Conservation (phyloP, 2,888 invertebrate genomes). For the Adelognathus sp. region DNA sequence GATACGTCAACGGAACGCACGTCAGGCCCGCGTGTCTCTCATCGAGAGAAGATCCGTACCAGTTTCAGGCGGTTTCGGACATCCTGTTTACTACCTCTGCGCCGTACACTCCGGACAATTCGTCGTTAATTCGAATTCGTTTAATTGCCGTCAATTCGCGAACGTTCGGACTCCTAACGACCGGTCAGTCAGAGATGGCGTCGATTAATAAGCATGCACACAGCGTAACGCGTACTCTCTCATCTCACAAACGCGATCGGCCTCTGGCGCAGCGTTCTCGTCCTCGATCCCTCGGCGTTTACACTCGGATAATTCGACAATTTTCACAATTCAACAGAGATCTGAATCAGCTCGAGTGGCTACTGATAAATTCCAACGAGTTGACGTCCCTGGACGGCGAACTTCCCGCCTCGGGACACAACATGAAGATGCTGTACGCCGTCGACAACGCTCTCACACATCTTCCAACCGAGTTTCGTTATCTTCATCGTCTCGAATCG, state of each 20-base stretch:
- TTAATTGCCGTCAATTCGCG: conserved; percentile 39
- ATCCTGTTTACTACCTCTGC: conserved; percentile 67
- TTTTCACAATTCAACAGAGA: conserved; percentile 82
- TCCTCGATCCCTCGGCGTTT: neutral
- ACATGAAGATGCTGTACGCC: conserved; percentile 87
- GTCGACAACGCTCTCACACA: conserved; percentile 88
- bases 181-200: conserved; percentile 16
- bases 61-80: conserved; percentile 59
- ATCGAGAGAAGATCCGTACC: conserved; percentile 41
- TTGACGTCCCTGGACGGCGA: conserved; percentile 89
- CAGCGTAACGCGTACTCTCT: neutral
- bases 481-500: conserved; percentile 87
- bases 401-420: conserved; percentile 87
- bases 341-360: conserved; percentile 88
- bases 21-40: neutral
- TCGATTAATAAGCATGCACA: conserved; percentile 3
- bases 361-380: conserved; percentile 90
- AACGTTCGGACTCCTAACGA: conserved; percentile 39
- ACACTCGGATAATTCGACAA: neutral
- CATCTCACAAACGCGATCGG: neutral
- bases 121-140: conserved; percentile 56
- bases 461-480: conserved; percentile 88
- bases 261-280: neutral
- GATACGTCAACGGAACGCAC: neutral
- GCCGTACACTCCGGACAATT: conserved; percentile 59